Percentiles rank a stretch among this genome's conserved stretches.
Conservation (phyloP, 2,797 vertebrate species). For the Pelodytes ibericus region DNA sequence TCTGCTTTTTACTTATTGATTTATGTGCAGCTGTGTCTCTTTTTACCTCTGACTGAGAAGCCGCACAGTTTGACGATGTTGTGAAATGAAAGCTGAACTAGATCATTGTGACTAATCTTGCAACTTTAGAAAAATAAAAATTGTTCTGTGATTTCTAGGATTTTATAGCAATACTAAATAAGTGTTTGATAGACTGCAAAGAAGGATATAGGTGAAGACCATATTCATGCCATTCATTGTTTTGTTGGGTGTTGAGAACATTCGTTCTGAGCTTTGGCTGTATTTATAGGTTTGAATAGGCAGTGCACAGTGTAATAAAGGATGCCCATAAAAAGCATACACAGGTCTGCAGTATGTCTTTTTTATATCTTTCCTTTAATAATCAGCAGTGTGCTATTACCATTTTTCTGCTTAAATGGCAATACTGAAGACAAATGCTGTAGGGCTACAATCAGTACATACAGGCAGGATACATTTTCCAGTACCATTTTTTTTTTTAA, state of each 20-base stretch:
- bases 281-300: too few relatives aligned
- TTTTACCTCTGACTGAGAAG: slow-evolving; percentile 40
- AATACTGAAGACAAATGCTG: too few relatives aligned
- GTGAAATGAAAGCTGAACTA: slow-evolving; percentile 47
- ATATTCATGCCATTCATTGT: not conserved
- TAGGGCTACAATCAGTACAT: too few relatives aligned
- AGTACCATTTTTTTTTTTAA: too few relatives aligned
- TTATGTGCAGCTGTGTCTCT: slow-evolving; percentile 52
- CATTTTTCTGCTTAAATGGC: too few relatives aligned
- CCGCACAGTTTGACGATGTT: slow-evolving; percentile 50
- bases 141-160: slow-evolving; percentile 41
- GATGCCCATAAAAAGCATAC: too few relatives aligned
- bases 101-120: slow-evolving; percentile 46
- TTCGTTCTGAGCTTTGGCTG: too few relatives aligned
- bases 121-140: slow-evolving; percentile 37
- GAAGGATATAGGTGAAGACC: not conserved
- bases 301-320: too few relatives aligned
- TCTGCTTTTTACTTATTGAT: slow-evolving; percentile 52
- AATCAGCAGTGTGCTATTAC: not conserved
- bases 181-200: slow-evolving; percentile 12
- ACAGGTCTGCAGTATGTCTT: too few relatives aligned
- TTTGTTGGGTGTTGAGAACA: too few relatives aligned
- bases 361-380: not conserved
- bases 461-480: too few relatives aligned
- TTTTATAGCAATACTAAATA: slow-evolving; percentile 26